Percentiles rank a stretch among this genome's conserved stretches.
Conservation (phyloP, 2,888 invertebrate genomes). For the Copidosoma aretas region DNA sequence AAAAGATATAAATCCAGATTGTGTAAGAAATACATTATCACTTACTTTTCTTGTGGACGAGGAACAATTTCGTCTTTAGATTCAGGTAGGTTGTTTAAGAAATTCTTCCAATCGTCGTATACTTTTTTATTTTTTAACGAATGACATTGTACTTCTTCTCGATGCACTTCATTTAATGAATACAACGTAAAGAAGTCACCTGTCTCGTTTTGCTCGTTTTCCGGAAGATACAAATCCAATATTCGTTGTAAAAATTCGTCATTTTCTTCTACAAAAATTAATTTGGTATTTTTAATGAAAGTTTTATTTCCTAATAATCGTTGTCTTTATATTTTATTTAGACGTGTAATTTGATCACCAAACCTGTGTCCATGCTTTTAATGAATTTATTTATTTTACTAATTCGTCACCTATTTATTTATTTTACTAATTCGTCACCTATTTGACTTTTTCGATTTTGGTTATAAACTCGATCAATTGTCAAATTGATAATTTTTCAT, state of each 20-base stretch:
- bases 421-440: too few relatives aligned
- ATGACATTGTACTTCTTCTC: constrained; percentile 17
- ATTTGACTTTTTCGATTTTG: too few relatives aligned
- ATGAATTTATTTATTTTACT: too few relatives aligned
- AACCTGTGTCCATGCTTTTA: too few relatives aligned
- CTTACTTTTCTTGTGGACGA: constrained; percentile 29
- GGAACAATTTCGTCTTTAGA: constrained; percentile 31
- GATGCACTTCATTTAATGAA: constrained; percentile 27
- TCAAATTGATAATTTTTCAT: too few relatives aligned
- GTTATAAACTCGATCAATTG: too few relatives aligned
- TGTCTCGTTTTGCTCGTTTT: constrained; percentile 4
- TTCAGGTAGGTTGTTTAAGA: constrained; percentile 34
- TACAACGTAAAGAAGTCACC: constrained; percentile 36
- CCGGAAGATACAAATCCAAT: constrained; percentile 23
- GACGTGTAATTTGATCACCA: too few relatives aligned
- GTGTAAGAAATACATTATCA: background rate
- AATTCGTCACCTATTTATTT: too few relatives aligned
- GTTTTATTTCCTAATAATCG: too few relatives aligned
- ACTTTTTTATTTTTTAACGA: constrained; percentile 38
- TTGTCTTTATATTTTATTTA: too few relatives aligned
- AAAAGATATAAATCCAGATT: background rate
- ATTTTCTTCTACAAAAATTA: background rate
- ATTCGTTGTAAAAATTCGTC: constrained; percentile 20
- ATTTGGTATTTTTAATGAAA: too few relatives aligned
- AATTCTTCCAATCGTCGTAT: constrained; percentile 35